Conservation (phyloP, 2,113 vertebrate species). For the Neoarius graeffei region DNA sequence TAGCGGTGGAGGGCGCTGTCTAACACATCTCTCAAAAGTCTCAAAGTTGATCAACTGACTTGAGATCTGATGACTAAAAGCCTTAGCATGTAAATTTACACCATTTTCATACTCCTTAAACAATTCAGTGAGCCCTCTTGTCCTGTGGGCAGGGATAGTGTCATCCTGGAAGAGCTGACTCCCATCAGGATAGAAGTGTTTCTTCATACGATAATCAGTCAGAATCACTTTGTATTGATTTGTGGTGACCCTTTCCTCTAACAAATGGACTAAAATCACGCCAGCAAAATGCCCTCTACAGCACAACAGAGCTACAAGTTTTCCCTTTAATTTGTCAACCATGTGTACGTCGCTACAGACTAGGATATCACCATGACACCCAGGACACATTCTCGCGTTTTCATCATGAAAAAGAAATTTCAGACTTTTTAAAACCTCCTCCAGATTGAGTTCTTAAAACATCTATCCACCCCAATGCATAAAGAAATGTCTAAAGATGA, state of each 20-base stretch:
- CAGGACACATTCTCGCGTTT: background rate
- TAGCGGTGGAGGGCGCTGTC: background rate
- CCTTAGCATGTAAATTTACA: background rate
- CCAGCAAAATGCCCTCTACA: background rate
- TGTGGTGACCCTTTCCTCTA: background rate
- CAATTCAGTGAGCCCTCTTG: background rate
- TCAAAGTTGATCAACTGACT: background rate
- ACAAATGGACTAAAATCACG: no score
- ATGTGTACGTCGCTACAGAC: background rate
- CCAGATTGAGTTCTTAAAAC: no score
- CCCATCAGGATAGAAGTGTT: background rate
- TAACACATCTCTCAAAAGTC: background rate
- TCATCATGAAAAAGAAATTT: no score
- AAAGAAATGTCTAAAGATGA: background rate
- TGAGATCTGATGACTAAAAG: background rate
- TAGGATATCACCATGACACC: background rate
- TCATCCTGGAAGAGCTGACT: background rate
- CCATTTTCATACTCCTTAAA: background rate
- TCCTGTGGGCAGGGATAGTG: background rate
- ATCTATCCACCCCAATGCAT: no score
- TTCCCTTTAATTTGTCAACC: background rate
- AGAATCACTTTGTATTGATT: background rate
- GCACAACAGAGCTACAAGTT: background rate
- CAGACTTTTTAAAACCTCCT: no score
- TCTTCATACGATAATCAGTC: background rate